Base-by-base conservation (phyloP, 2,113 vertebrate genomes). In the Pteropus alecto region DNA sequence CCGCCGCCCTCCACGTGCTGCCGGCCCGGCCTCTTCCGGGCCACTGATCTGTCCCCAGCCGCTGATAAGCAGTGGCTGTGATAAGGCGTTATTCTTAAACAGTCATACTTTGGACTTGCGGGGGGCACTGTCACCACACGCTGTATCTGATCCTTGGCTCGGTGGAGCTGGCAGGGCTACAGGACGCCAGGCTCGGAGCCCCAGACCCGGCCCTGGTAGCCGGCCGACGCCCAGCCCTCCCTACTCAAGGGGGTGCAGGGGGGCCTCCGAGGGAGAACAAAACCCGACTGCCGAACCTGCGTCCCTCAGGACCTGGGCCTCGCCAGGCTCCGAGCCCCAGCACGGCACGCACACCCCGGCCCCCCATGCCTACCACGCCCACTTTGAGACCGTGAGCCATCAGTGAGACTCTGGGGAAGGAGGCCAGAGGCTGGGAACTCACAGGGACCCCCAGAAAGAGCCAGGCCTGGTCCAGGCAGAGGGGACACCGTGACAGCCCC, bases 331-430 rank as follows among this genome's bases (percentile, higher is more conserved):
- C 58, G 13, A 15, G 33, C 18, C 63, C 12, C 76, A 26, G 35
- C 46, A 12, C 56, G 63, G 33, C 38, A 21, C 13, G 2, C 14
- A 26, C 10, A 2, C 12, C 16, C 7, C n/a, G 43, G 43, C 43
- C 43, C 6, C 43, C 4, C 0, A 6, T 21, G 1, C 22, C 84
- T 6, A 3, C 35, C 18, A 0, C 0, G 30, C 11, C 13, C 28
- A 7, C 56, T 43, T 38, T 2, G 26, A 33, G 4, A 38, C 65
- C 14, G 2, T 0, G 3, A n/a, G 41, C 35, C 3, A 9, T 21
- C 13, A 0, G 1, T 12, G 43, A n/a, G 54, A 3, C 38, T 16
- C 5, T 5, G 35, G 10, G 19, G 9, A 14, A 6, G 7, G 60
- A 54, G 24, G 24, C 21, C 6, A 0, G 0, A 3, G 71, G 6